Evolutionary conservation across 2,888 invertebrate species (phyloP).

Genomic region (Epicampocera succincta): DNA sequence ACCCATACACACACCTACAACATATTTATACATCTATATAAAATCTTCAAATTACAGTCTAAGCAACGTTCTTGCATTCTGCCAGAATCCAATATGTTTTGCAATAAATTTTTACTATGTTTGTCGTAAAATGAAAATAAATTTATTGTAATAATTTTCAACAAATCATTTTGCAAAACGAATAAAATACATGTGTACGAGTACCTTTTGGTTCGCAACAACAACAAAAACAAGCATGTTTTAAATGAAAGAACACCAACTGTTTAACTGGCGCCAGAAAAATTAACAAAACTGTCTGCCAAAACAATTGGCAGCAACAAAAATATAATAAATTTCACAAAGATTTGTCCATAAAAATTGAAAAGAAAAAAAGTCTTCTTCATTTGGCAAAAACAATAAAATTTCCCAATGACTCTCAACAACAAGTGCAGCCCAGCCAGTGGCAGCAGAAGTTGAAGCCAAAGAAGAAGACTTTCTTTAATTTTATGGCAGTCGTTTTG

Average conservation of each 20-base stretch:
- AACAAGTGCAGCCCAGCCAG: conserved; percentile 48
- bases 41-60: no score
- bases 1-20: no score
- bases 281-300: conserved; percentile 69
- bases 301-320: conserved; percentile 56
- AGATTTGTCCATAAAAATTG: conserved; percentile 27
- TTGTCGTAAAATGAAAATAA: conserved; percentile 16
- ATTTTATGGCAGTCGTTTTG: conserved; percentile 61
- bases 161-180: conserved; percentile 49
- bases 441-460: conserved; percentile 18
- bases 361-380: conserved; percentile 43
- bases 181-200: conserved; percentile 29
- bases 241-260: conserved; percentile 67
- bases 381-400: conserved; percentile 66
- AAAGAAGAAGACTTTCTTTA: conserved; percentile 33
- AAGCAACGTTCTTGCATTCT: background rate
- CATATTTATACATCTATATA: no score
- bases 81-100: background rate
- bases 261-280: conserved; percentile 71
- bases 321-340: conserved; percentile 49
- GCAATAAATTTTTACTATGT: conserved; percentile 16
- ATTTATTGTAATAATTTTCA: conserved; percentile 44
- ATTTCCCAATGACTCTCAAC: conserved; percentile 27
- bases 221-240: conserved; percentile 25
- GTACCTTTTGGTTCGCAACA: conserved; percentile 10